phyloP scores from a whole-genome alignment of 2,888 invertebrate species.

The Darwinula stevensoni region DNA sequence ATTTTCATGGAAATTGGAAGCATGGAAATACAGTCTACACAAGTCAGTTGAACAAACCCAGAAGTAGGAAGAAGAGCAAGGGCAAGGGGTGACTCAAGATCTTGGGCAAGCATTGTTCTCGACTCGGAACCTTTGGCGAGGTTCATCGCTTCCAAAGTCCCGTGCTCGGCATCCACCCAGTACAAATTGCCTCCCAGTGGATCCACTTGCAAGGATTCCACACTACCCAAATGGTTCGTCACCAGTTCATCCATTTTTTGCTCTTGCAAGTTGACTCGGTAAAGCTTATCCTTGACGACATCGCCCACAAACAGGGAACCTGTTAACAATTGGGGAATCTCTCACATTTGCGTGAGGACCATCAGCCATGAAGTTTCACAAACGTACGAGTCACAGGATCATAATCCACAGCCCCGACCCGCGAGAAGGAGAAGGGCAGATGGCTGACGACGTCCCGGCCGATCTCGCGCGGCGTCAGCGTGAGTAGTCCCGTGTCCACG shows the following conservation, averaged over 20 bases:
- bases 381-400: background rate
- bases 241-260: no score
- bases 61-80: background rate
- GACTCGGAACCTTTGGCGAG: no score
- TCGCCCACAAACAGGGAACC: no score
- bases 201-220: background rate
- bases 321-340: no score
- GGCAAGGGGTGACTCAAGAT: background rate
- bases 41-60: no score
- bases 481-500: background rate
- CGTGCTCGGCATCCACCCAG: background rate
- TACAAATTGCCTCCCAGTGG: background rate
- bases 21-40: no score
- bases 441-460: background rate
- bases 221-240: background rate
- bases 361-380: no score
- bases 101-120: background rate
- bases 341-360: no score
- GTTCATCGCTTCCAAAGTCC: background rate
- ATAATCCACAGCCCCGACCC: conserved; percentile 1
- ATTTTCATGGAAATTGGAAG: no score
- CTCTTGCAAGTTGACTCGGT: no score
- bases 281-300: no score
- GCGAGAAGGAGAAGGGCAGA: background rate
- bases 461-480: conserved; percentile 1